A percentile compares a stretch with the other conserved stretches of the same genome.
Evolutionary conservation across 2,888 invertebrate genomes (phyloP).

Genomic region (Ceramica pisi): DNA sequence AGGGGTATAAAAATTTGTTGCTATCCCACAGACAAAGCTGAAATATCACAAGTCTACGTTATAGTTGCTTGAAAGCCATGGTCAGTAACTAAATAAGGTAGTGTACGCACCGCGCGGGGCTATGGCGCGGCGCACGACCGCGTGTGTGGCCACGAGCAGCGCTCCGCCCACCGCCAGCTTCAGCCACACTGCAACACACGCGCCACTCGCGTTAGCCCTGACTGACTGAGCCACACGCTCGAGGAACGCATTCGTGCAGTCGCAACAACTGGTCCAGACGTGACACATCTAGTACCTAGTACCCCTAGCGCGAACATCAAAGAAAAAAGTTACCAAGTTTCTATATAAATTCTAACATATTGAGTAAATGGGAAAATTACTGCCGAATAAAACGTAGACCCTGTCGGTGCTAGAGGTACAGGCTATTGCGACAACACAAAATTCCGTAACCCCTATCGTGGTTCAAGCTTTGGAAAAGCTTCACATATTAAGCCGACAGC

Average conservation of each 20-base stretch:
- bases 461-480: not conserved
- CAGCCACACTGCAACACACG: constrained; percentile 95
- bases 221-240: not conserved
- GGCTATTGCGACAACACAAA: constrained; percentile 24
- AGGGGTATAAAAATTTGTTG: too few species aligned
- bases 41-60: not conserved
- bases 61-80: constrained; percentile 22
- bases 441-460: not conserved
- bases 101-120: constrained; percentile 93
- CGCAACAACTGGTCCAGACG: constrained; percentile 11
- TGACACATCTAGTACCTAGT: constrained; percentile 11
- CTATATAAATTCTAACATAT: not conserved
- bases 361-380: not conserved
- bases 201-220: constrained; percentile 66
- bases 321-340: not conserved
- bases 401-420: constrained; percentile 20
- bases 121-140: constrained; percentile 93
- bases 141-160: constrained; percentile 95
- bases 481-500: not conserved
- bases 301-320: constrained; percentile 24
- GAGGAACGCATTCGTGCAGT: constrained; percentile 5
- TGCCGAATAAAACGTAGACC: not conserved
- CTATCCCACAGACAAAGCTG: not conserved
- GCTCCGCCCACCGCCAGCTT: constrained; percentile 96
- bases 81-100: constrained; percentile 6